Conservation (phyloP, 2,113 vertebrate genomes). For the Platycercus adscitus region DNA sequence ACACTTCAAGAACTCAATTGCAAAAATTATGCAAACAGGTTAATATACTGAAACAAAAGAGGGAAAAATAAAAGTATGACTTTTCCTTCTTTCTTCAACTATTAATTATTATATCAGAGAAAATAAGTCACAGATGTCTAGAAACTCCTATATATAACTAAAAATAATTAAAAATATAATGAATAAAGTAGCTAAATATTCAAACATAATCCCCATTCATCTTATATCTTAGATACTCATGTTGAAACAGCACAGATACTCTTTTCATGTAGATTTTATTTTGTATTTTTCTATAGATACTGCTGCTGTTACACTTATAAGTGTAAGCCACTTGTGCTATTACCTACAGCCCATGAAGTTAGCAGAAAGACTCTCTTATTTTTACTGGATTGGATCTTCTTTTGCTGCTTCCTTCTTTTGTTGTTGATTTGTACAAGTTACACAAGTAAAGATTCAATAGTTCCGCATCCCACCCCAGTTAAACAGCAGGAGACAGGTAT, state of each 20-base stretch:
- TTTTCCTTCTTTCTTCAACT: not conserved
- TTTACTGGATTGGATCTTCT: not conserved
- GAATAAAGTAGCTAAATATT: not conserved
- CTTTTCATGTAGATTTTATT: not conserved
- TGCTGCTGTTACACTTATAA: not conserved
- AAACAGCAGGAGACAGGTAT: not conserved
- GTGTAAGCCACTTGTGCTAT: not conserved
- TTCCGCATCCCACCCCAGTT: rapidly evolving
- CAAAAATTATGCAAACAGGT: not conserved
- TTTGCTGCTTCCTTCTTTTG: not conserved
- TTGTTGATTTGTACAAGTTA: not conserved
- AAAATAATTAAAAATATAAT: not conserved
- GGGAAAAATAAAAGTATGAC: not conserved
- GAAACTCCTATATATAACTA: not conserved
- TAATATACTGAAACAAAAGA: not conserved
- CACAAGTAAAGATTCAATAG: not conserved
- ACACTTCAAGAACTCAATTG: not conserved
- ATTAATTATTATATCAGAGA: not conserved
- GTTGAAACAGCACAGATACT: not conserved
- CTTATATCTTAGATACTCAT: not conserved
- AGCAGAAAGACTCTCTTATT: not conserved
- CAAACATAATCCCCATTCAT: not conserved
- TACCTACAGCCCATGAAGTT: not conserved
- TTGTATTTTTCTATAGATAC: not conserved
- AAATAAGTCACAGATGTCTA: not conserved